Evolutionary conservation across 2,797 vertebrate species (phyloP).

Genomic region (Clamator glandarius): DNA sequence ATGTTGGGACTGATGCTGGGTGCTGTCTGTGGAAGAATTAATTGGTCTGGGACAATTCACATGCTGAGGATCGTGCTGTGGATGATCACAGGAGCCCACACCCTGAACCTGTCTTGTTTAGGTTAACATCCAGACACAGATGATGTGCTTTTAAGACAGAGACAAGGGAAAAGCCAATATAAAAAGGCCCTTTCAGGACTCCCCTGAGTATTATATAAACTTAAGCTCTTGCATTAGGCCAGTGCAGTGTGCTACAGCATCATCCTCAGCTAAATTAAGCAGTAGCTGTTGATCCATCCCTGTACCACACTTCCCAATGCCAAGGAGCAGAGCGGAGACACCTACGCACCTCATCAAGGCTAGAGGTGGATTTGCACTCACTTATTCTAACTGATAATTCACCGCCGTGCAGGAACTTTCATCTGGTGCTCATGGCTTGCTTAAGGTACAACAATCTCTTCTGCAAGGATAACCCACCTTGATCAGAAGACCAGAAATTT

Average conservation of each 20-base stretch:
- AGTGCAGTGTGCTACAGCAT: rapidly evolving
- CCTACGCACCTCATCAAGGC: rapidly evolving
- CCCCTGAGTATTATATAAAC: background rate
- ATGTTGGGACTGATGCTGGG: rapidly evolving
- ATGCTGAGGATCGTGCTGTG: background rate
- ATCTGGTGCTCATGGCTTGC: background rate
- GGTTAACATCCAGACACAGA: background rate
- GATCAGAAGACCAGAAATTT: background rate
- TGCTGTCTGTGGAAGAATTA: rapidly evolving
- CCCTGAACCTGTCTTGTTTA: background rate
- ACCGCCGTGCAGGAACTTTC: background rate
- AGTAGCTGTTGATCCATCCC: background rate
- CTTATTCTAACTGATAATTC: background rate
- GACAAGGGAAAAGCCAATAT: background rate
- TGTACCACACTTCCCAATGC: background rate
- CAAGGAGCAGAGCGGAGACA: background rate
- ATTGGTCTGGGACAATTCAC: background rate
- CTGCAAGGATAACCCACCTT: background rate
- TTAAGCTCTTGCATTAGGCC: background rate
- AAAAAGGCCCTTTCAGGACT: background rate
- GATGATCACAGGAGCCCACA: background rate
- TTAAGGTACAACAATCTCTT: background rate
- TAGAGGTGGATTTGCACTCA: background rate
- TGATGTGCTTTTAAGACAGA: background rate
- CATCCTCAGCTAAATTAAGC: background rate